These are phyloP conservation scores for Chunga burmeisteri DNA, from an alignment of 2,113 vertebrate species.

Conservation along the genomic window DNA sequence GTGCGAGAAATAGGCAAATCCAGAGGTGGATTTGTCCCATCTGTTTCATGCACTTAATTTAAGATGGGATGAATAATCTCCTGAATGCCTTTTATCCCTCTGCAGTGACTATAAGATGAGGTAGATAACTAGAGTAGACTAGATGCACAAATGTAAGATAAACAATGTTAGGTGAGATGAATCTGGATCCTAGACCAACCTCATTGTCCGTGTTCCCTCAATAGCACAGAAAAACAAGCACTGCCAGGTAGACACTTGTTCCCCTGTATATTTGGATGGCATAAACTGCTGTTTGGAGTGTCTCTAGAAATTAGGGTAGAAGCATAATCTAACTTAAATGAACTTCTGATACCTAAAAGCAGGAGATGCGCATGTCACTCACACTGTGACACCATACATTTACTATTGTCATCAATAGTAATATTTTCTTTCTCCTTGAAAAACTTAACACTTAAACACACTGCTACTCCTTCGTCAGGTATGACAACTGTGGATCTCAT, in stretches of 20 bases:
- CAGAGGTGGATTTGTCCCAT: background rate
- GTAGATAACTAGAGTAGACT: background rate
- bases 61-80: background rate
- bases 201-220: background rate
- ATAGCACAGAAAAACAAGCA: background rate
- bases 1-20: background rate
- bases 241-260: background rate
- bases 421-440: background rate
- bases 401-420: background rate
- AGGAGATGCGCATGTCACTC: background rate
- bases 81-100: background rate
- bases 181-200: background rate
- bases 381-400: background rate
- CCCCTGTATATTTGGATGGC: background rate
- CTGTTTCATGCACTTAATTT: background rate
- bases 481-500: background rate
- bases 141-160: background rate
- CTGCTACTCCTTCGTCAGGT: background rate
- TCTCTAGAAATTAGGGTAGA: background rate
- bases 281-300: background rate
- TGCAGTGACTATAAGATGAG: background rate
- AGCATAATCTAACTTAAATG: background rate
- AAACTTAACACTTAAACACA: background rate
- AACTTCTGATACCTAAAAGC: background rate
- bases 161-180: background rate